A percentile compares a stretch with the other conserved stretches of the same genome.
These are phyloP conservation scores for Oophaga sylvatica DNA, from an alignment of 2,797 vertebrate genomes.

Conservation along the genomic window DNA sequence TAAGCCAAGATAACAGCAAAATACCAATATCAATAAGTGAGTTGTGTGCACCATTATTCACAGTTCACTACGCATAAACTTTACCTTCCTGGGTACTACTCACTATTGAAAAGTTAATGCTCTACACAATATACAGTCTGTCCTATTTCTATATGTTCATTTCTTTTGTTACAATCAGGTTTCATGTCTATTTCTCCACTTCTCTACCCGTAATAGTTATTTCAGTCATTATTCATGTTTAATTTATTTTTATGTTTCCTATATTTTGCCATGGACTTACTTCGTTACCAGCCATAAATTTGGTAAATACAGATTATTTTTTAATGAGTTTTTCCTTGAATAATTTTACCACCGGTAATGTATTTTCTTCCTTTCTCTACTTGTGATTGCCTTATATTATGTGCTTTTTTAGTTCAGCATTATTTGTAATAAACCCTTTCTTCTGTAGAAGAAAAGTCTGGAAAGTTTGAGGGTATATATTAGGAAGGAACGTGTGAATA, in stretches of 20 bases:
- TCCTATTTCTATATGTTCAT: not conserved
- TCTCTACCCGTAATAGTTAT: conserved; percentile 51
- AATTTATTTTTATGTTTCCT: conserved; percentile 58
- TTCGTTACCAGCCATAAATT: conserved; percentile 52
- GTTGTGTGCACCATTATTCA: not conserved
- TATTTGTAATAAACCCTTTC: conserved; percentile 37
- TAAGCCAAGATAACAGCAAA: not conserved
- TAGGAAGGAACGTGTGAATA: not conserved
- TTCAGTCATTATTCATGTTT: conserved; percentile 56
- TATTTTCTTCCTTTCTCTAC: conserved; percentile 42
- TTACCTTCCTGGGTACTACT: not conserved
- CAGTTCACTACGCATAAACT: not conserved
- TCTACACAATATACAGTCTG: conserved; percentile 12
- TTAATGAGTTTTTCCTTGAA: conserved; percentile 58
- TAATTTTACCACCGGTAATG: conserved; percentile 42
- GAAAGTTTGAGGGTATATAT: conserved; percentile 15
- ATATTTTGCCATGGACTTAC: conserved; percentile 50
- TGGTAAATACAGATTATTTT: conserved; percentile 57
- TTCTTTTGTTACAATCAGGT: conserved; percentile 19
- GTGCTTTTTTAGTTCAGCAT: conserved; percentile 44
- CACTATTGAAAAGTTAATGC: not conserved
- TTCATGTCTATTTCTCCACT: conserved; percentile 38
- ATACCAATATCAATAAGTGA: not conserved
- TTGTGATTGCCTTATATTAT: conserved; percentile 42
- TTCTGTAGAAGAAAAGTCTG: conserved; percentile 24